These are phyloP conservation scores for Peribatodes rhomboidaria DNA, from an alignment of 2,888 invertebrate genomes.

Conservation along the genomic window DNA sequence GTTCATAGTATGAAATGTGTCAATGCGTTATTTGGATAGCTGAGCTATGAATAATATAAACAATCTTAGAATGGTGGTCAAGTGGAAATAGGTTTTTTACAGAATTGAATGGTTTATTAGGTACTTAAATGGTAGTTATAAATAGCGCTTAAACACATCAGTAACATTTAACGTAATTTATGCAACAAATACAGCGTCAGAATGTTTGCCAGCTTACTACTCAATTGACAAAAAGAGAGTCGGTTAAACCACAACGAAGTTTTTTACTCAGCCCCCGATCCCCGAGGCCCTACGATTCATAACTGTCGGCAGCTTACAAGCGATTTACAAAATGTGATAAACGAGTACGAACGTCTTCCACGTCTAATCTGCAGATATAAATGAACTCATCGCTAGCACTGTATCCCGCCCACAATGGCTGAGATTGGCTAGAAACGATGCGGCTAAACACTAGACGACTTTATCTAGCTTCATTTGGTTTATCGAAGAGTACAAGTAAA, in stretches of 20 bases:
- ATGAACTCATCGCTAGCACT: constrained; percentile 51
- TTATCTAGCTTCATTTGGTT: background rate
- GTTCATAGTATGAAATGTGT: too few species aligned
- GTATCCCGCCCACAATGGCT: constrained; percentile 42
- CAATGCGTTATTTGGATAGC: too few species aligned
- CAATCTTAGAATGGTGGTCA: too few species aligned
- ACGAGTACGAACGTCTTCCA: constrained; percentile 56
- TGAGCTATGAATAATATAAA: too few species aligned
- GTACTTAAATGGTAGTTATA: too few species aligned
- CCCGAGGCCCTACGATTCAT: constrained; percentile 57
- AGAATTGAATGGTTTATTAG: too few species aligned
- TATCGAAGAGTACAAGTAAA: too few species aligned
- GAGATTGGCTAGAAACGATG: constrained; percentile 26
- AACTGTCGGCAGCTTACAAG: constrained; percentile 61
- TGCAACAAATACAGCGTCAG: background rate
- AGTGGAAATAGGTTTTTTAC: too few species aligned
- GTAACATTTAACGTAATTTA: too few species aligned
- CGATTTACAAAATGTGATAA: constrained; percentile 68
- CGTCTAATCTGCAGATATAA: constrained; percentile 61
- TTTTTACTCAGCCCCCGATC: constrained; percentile 37
- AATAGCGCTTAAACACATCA: too few species aligned
- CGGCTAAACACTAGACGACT: background rate
- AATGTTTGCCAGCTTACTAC: constrained; percentile 2
- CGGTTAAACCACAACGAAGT: constrained; percentile 33
- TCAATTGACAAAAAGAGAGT: constrained; percentile 26